These are phyloP conservation scores for Eonycteris spelaea DNA, from an alignment of 2,113 vertebrate genomes.

Conservation along the genomic window DNA sequence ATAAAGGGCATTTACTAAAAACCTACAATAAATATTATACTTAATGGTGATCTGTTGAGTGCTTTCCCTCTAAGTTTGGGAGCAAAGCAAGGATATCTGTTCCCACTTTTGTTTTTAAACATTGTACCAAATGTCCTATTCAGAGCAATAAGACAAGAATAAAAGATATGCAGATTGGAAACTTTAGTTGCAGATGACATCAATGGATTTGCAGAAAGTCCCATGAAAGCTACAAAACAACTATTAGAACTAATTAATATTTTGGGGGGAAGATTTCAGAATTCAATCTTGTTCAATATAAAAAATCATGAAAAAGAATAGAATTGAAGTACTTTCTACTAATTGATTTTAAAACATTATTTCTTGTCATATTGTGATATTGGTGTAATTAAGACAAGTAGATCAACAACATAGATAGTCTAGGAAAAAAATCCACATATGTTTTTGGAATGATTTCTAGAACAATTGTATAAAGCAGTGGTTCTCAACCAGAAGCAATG, in stretches of 20 bases:
- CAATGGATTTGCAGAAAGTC: neutral
- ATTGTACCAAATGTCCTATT: neutral
- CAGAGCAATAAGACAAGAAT: neutral
- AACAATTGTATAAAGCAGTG: neutral
- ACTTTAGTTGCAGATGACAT: neutral
- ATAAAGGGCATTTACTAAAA: neutral
- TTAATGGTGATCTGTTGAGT: neutral
- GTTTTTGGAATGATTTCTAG: neutral
- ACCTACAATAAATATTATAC: neutral
- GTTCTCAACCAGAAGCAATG: neutral
- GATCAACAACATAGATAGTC: neutral
- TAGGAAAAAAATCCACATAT: neutral
- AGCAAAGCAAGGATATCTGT: neutral
- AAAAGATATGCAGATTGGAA: neutral
- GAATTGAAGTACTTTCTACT: neutral
- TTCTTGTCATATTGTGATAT: neutral
- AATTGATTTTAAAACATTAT: neutral
- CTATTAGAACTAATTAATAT: neutral
- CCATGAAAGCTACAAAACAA: neutral
- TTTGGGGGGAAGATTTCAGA: neutral
- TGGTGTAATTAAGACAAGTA: neutral
- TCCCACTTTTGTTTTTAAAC: neutral
- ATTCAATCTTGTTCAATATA: neutral
- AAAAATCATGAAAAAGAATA: neutral
- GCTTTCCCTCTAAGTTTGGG: neutral